Evolutionary conservation across 1,140 invertebrate genomes (phyloP), one percentile per base, ranked within the genome.

Genomic region (Papilio polytes): DNA sequence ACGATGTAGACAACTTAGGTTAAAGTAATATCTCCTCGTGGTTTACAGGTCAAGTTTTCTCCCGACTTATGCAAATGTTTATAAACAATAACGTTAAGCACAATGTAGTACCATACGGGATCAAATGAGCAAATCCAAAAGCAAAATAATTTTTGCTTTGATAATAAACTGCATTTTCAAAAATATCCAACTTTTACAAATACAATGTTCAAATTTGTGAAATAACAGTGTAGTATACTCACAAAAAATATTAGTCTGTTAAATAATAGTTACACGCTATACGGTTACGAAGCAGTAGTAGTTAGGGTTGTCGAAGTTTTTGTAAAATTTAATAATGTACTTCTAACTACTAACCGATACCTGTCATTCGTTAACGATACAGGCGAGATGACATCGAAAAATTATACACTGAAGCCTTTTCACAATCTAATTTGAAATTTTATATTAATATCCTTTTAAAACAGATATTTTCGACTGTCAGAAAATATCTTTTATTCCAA

Each of bases 261-360:
- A 70, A 70, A 70, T 70, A 70, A 70, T 70, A 3, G 63, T 15
- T 18, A 70, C 63, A 36, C 63, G 63, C 26, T 70, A 36, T 70
- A 70, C 20, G 63, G 73, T 85, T 86, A 77, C 81, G 81, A 82
- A 84, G 82, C 77, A 82, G 44, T 22, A 13, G 59, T 73, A 51
- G 41, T 26, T 70, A 70, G 63, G 63, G 63, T 70, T 70, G 63
- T 8, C 26, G 4, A 70, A 6, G 26, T 31, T 70, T 31, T 70
- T 70, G 20, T 26, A 4, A 63, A 4, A 22, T 63, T 26, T 12
- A 26, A 9, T 59, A 59, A 1, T 63, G 26, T 26, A 3, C 56
- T 26, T 41, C 36, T 41, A 0, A 41, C 7, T 41, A 8, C 36
- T 3, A 41, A 41, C 36, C 7, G 36, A 8, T 41, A 8, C 7